Evolutionary conservation across 2,797 vertebrate species (phyloP).

Genomic region (Pelochelys cantorii): DNA sequence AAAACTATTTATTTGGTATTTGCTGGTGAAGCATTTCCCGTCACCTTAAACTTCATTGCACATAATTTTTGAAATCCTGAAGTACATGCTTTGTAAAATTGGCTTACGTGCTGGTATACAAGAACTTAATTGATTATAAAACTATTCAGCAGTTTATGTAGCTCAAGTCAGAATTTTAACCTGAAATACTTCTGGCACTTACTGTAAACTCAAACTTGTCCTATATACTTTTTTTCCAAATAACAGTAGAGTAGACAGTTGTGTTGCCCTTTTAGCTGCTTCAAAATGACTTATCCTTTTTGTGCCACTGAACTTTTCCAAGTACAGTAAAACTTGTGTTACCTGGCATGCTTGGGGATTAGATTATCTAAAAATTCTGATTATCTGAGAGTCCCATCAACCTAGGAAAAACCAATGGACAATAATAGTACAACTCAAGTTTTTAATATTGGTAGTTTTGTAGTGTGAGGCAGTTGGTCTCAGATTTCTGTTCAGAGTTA

Average conservation of each 20-base stretch:
- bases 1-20: constrained; percentile 17
- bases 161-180: constrained; percentile 10
- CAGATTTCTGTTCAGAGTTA: no score
- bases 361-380: no score
- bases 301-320: neutral
- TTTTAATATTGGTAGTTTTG: no score
- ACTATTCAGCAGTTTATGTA: neutral
- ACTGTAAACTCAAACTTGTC: neutral
- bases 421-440: no score
- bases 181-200: neutral
- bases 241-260: neutral
- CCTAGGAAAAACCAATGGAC: no score
- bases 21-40: neutral
- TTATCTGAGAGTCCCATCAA: no score
- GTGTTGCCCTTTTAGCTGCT: neutral
- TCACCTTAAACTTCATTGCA: neutral
- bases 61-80: neutral
- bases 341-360: no score
- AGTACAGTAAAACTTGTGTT: no score
- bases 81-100: constrained; percentile 3
- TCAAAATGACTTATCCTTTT: neutral
- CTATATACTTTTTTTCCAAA: neutral
- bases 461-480: no score
- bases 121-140: neutral
- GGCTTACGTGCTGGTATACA: neutral